Evolutionary conservation across 2,888 invertebrate species (phyloP), one percentile per base, ranked within the genome.

Genomic region (Malacosoma neustria): DNA sequence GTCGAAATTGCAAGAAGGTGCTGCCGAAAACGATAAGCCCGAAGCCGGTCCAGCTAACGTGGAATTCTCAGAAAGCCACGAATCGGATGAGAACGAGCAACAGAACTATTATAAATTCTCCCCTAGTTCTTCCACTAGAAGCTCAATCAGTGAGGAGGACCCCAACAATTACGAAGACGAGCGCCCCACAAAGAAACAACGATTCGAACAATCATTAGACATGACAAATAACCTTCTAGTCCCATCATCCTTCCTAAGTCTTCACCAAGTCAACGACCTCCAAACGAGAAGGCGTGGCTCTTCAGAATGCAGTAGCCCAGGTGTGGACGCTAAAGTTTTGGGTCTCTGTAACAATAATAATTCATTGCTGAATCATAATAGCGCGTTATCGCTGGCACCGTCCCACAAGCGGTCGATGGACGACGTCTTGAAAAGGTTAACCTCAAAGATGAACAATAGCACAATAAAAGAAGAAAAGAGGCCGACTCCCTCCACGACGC

Each of bases 1-100:
- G 77, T 95, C 94, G 64, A 96, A 96, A 89, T 90, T 96, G 85
- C 95, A 95, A 89, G 92, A 93, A 89, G 87, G 86, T 81, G 88
- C 85, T 66, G 59, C 84, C 61, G 67, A 87, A 61, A 74, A 77
- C 64, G 85, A 81, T 48, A 75, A 75, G 54, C 54, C 71, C 35
- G 80, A 77, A 61, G 85, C 87, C 57, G 88, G 88, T 54, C 87
- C 89, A 52, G 77, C 87, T 48, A 69, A 73, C 61, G 69, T 75
- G 64, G 85, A 87, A 51, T 79, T 77, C 65, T 62, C 70, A 32
- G 79, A 82, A 40, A 71, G 68, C 45, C 77, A 72, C 49, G 84
- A 84, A 52, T 71, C 73, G 5, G 86, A 86, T 59, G 72, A 72
- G 43, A 69, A 63, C 59, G 75, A 80, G 36, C 71, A 71, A 3